Base-by-base conservation (phyloP, 2,797 vertebrate species). In the Manis crassicaudata region DNA sequence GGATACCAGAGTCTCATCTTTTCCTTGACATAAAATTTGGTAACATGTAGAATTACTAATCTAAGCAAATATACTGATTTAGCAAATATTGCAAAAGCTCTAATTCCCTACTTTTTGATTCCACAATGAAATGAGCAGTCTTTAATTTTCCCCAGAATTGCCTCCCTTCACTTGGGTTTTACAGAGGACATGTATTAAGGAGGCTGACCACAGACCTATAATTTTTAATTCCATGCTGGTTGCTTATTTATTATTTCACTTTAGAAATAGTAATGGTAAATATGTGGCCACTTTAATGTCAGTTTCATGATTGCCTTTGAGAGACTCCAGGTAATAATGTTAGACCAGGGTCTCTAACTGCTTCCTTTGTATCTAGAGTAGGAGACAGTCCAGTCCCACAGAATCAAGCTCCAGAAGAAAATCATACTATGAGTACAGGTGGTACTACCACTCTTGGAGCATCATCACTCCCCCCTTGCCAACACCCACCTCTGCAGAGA, bases 201-300 rank as follows among this genome's bases (percentile, higher is more conserved):
- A 90, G n/a, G 21, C 50, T 84, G 35, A 83, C 37, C 54, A 70
- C 0, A 46, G 63, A 23, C 29, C 58, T 43, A 23, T 88, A 35
- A 90, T 37, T 85, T 60, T 93, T 91, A 63, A 70, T 81, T 85
- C 20, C 52, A 58, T 88, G 70, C 67, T 80, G 27, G 52, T 85
- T 76, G 73, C 17, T 88, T 81, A 43, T 87, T 88, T 72, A 62
- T 90, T 83, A 58, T 95, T 95, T 82, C 11, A 76, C 25, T 94
- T 76, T 63, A 81, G 50, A 80, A 88, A 43, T 80, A 79, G 80
- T 90, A 54, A 56, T 84, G 54, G 16, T 73, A 87, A 90, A 81
- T 72, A 92, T 54, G 12, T 85, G 72, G 23, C 35, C 70, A n/a
- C 43, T 89, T 84, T 81, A 85, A 32, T 56, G 23, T 37, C 73